Conservation (phyloP, 2,888 invertebrate species). For the Automeris io region DNA sequence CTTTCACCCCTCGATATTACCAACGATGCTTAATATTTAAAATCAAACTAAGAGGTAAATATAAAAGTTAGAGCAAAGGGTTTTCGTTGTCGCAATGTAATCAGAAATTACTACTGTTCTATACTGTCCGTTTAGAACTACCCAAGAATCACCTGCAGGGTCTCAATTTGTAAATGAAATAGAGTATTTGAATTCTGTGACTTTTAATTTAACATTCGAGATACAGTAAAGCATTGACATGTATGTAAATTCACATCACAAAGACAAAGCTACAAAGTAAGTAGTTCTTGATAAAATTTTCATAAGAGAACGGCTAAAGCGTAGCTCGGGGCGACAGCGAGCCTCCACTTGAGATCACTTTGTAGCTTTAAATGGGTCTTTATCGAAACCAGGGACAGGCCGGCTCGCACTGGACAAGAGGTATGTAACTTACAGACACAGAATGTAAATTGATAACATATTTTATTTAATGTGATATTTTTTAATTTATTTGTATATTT, state of each 20-base stretch:
- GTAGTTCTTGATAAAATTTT: constrained; percentile 50
- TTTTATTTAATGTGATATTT: neutral
- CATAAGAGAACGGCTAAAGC: constrained; percentile 52
- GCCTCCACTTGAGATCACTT: constrained; percentile 53
- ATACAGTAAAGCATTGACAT: too few species aligned
- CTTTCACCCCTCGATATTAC: too few species aligned
- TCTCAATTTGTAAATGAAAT: too few species aligned
- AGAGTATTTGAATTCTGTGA: too few species aligned
- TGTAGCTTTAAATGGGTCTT: constrained; percentile 62
- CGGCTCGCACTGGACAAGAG: constrained; percentile 34
- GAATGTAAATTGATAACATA: constrained; percentile 23
- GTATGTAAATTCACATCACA: constrained; percentile 4
- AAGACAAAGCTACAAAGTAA: constrained; percentile 8
- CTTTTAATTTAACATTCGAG: too few species aligned
- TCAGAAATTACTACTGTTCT: too few species aligned
- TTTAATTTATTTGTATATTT: neutral
- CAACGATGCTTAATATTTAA: too few species aligned
- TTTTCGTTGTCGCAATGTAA: too few species aligned
- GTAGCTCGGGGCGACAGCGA: constrained; percentile 59
- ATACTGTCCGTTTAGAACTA: too few species aligned
- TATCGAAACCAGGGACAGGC: constrained; percentile 38
- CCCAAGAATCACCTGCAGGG: too few species aligned
- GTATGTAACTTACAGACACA: constrained; percentile 13
- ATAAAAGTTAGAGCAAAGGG: too few species aligned
- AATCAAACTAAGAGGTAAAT: too few species aligned